phyloP scores from a whole-genome alignment of 2,113 vertebrate species.

The Pagrus major region DNA sequence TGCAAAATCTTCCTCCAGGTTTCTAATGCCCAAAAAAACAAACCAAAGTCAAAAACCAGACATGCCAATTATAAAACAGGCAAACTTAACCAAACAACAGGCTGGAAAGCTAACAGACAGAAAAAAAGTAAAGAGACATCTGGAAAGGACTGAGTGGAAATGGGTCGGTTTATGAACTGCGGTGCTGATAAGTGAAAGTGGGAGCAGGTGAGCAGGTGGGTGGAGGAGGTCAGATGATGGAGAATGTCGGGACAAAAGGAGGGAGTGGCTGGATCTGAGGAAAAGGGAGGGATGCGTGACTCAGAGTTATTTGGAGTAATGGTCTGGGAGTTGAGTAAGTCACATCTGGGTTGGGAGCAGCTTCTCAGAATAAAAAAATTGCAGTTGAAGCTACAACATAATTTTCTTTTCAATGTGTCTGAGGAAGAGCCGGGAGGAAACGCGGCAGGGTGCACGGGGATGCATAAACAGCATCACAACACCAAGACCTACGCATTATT shows the following conservation, averaged over 20 bases:
- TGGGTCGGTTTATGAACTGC: too few species aligned
- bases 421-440: neutral
- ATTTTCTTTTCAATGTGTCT: neutral
- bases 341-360: neutral
- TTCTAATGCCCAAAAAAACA: neutral
- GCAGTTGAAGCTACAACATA: neutral
- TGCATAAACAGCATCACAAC: neutral
- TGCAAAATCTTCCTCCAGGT: too few species aligned
- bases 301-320: too few species aligned
- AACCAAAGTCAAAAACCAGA: neutral
- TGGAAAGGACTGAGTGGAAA: neutral
- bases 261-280: neutral
- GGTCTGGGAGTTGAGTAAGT: neutral
- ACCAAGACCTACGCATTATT: neutral
- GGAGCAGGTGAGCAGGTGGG: neutral
- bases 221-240: neutral
- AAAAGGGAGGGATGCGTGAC: too few species aligned
- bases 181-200: neutral
- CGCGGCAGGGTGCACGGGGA: neutral
- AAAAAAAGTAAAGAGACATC: neutral
- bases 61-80: neutral
- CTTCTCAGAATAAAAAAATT: constrained; percentile 6
- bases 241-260: neutral
- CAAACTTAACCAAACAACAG: neutral
- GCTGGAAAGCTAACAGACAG: neutral